Percentiles rank a stretch among this genome's conserved stretches.
phyloP scores from a whole-genome alignment of 1,140 invertebrate genomes.

The Hestina assimilis region DNA sequence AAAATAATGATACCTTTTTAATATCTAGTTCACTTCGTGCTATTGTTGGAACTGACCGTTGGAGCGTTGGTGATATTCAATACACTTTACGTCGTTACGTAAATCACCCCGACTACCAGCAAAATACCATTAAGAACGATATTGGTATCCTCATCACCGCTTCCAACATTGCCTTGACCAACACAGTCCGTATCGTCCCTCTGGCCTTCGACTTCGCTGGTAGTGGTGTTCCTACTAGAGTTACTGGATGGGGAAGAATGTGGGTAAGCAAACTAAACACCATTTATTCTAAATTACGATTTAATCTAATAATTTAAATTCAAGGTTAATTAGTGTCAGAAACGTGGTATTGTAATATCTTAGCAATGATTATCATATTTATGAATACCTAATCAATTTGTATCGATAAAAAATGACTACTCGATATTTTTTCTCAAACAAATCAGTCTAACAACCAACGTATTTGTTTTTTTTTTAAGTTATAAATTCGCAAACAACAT shows the following conservation, averaged over 20 bases:
- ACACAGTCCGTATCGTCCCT: conserved; percentile 16
- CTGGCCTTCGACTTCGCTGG: conserved; percentile 32
- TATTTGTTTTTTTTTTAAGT: no score
- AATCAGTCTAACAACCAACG: no score
- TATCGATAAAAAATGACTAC: no score
- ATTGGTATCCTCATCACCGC: conserved; percentile 40
- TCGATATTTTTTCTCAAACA: no score
- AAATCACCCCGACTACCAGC: conserved; percentile 36
- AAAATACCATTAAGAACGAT: conserved; percentile 40
- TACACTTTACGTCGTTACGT: conserved; percentile 32
- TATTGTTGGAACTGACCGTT: conserved; percentile 41
- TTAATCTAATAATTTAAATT: no score
- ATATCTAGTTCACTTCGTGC: conserved; percentile 33
- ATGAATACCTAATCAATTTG: no score
- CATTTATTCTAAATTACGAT: no score
- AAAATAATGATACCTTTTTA: background rate
- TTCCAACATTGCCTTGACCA: conserved; percentile 20
- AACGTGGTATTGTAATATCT: no score
- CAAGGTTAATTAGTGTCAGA: no score
- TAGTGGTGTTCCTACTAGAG: conserved; percentile 27
- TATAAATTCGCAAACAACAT: no score
- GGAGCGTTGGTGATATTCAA: conserved; percentile 36
- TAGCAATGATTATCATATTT: no score
- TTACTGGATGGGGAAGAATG: conserved; percentile 54
- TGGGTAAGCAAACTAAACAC: no score